Percentiles rank a stretch among this genome's conserved stretches.
phyloP scores from a whole-genome alignment of 2,888 invertebrate species.

The Trichacis sp. region DNA sequence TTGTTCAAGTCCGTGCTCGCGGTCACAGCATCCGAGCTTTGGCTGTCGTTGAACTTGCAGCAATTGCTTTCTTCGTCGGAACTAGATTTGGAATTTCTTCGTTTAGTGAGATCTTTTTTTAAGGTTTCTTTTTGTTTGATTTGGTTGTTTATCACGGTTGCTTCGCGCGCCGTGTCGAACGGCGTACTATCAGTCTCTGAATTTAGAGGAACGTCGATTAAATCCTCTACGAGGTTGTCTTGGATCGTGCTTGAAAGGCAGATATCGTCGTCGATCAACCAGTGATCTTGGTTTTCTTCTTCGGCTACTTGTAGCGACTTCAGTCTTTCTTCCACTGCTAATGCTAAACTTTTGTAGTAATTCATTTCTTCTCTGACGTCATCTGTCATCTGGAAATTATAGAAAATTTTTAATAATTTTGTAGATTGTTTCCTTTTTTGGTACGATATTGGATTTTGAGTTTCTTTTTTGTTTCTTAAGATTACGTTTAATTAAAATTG shows the following conservation, averaged over 20 bases:
- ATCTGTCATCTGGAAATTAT: constrained; percentile 74
- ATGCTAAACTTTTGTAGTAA: constrained; percentile 76
- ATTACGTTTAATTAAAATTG: too few species aligned
- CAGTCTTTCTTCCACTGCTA: constrained; percentile 75
- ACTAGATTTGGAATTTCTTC: constrained; percentile 25
- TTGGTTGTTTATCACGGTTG: constrained; percentile 12
- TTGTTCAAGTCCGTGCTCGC: constrained; percentile 50
- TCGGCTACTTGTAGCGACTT: constrained; percentile 49
- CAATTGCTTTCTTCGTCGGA: constrained; percentile 38
- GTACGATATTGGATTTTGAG: too few species aligned
- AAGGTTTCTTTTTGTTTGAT: constrained; percentile 11
- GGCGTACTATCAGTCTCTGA: constrained; percentile 35
- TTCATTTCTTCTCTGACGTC: constrained; percentile 76
- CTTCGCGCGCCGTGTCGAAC: constrained; percentile 13
- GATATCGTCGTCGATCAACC: not conserved
- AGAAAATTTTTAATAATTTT: too few species aligned
- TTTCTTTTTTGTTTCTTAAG: too few species aligned
- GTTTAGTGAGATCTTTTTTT: constrained; percentile 16
- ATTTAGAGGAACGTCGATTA: constrained; percentile 22
- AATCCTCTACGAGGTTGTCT: constrained; percentile 26
- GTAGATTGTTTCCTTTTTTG: too few species aligned
- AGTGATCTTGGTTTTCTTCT: not conserved
- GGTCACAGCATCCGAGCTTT: constrained; percentile 46
- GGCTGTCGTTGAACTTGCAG: constrained; percentile 38
- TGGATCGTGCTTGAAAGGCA: not conserved